Percentiles rank a stretch among this genome's conserved stretches.
These are phyloP conservation scores for Adelosebastes latens DNA, from an alignment of 2,797 vertebrate species.

Conservation along the genomic window DNA sequence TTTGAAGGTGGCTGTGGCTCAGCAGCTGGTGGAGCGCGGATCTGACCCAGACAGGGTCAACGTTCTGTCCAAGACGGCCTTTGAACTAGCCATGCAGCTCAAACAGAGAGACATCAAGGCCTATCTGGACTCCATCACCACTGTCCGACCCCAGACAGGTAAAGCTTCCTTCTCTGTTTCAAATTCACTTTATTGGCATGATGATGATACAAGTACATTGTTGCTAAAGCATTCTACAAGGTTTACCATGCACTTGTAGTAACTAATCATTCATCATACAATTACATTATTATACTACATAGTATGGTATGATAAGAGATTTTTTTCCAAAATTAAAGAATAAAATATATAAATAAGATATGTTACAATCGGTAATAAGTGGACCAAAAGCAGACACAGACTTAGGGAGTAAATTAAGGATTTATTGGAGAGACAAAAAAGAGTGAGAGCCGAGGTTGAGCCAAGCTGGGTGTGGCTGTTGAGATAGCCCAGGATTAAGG, in stretches of 20 bases:
- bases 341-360: too few relatives aligned
- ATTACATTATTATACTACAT: neutral
- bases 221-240: neutral
- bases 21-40: slow-evolving; percentile 93
- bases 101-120: slow-evolving; percentile 91
- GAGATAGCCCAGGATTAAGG: too few relatives aligned
- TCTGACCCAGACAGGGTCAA: slow-evolving; percentile 93
- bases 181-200: neutral
- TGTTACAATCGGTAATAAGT: neutral
- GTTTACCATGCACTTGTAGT: neutral
- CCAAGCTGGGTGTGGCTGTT: too few relatives aligned
- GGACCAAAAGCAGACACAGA: neutral
- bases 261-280: neutral
- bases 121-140: slow-evolving; percentile 93
- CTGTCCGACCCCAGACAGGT: slow-evolving; percentile 91
- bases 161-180: neutral
- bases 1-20: slow-evolving; percentile 84
- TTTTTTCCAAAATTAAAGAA: neutral
- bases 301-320: neutral
- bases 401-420: too few relatives aligned
- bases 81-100: slow-evolving; percentile 91
- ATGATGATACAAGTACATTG: neutral
- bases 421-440: too few relatives aligned
- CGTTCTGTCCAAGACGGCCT: slow-evolving; percentile 91
- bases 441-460: too few relatives aligned